Evolutionary conservation across 2,797 vertebrate species (phyloP).

Genomic region (Ctenochaetus hawaiiensis): DNA sequence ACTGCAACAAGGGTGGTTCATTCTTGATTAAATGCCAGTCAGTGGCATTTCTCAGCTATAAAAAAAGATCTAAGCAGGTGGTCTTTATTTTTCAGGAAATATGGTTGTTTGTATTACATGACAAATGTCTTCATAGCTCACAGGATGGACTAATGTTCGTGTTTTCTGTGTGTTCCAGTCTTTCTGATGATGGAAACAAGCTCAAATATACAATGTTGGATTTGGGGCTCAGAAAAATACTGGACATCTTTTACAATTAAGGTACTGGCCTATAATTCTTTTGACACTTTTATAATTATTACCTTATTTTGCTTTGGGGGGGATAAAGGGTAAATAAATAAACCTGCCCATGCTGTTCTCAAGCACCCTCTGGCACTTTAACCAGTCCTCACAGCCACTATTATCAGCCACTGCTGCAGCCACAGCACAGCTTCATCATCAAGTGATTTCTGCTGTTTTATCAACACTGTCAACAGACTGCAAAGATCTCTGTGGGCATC

Average conservation of each 20-base stretch:
- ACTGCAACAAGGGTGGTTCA: not conserved
- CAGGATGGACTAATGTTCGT: not conserved
- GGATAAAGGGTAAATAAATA: not conserved
- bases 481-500: slow-evolving; percentile 45
- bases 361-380: slow-evolving; percentile 13
- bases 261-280: not conserved
- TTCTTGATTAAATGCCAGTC: slow-evolving; percentile 7
- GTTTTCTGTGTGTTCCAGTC: not conserved
- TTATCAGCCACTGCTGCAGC: slow-evolving; percentile 28
- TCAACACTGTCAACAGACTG: slow-evolving; percentile 51
- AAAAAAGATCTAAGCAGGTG: slow-evolving; percentile 14
- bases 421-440: slow-evolving; percentile 51
- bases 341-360: slow-evolving; percentile 16
- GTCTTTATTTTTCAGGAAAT: not conserved
- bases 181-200: not conserved
- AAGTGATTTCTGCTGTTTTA: slow-evolving; percentile 40
- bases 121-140: not conserved
- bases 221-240: not conserved
- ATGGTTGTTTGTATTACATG: not conserved
- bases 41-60: slow-evolving; percentile 13
- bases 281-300: not conserved
- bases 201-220: not conserved
- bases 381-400: slow-evolving; percentile 19
- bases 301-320: not conserved
- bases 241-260: not conserved